Evolutionary conservation across 2,888 invertebrate species (phyloP), one percentile per base, ranked within the genome.

Genomic region (Hirudinaria manillensis): DNA sequence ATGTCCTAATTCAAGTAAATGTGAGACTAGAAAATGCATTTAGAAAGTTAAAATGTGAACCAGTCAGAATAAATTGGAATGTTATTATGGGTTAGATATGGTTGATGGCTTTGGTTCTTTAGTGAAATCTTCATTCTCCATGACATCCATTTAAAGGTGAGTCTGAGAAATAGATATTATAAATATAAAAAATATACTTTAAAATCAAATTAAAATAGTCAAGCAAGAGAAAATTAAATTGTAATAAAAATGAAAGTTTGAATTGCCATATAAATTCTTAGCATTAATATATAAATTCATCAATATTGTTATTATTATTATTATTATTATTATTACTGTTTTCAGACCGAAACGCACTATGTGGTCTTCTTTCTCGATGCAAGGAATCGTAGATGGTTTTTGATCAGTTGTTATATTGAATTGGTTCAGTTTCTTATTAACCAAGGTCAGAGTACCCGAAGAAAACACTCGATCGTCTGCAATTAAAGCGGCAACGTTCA

Each of bases 141-240:
- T 6, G 16, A 45, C 45, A 45, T 45, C 45, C 45, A 27, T n/a
- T 61, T 61, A 61, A 61, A 61, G 61, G 61, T 29, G 61, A n/a
- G 61, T 61, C 61, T 61, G 61, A 61, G n/a, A 61, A 45, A 45
- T 45, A 16, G 16, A 61, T 56, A 2, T 61, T 27, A 61, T 61
- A 10, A 27, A 24, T 13, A 13, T 21, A 27, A 16, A 21, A 10
- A 61, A 7, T 21, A 56, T 7, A 56, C 6, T 56, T 16, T 56
- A 10, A 45, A 45, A 45, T 16, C 1, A 45, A 45, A 45, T 45
- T 16, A 45, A 10, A 45, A 45, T 16, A 45, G 45, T 16, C 16
- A 10, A 45, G 16, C 13, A 16, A 6, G 45, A 45, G 45, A 45
- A 10, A 45, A 45, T 13, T 19, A 61, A 61, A n/a, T 61, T 53